phyloP scores from a whole-genome alignment of 1,140 invertebrate species.

The Heliconius nattereri region DNA sequence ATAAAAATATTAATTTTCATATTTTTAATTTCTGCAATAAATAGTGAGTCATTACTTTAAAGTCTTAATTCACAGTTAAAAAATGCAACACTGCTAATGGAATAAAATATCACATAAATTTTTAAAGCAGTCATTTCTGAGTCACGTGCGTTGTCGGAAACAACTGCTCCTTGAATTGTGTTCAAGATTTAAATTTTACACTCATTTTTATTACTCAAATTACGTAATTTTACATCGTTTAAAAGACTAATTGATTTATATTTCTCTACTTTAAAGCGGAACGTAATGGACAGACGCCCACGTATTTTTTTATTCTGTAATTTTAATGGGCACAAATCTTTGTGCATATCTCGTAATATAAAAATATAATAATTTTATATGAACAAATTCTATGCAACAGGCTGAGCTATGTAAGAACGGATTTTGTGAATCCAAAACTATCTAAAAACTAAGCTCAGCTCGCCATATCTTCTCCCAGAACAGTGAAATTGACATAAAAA shows the following conservation, averaged over 20 bases:
- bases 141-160: conserved; percentile 70
- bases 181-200: conserved; percentile 56
- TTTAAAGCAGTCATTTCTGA: conserved; percentile 56
- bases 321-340: background rate
- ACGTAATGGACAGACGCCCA: background rate
- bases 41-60: conserved; percentile 20
- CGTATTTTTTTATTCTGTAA: background rate
- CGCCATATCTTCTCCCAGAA: background rate
- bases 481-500: conserved; percentile 23
- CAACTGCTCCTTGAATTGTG: conserved; percentile 73
- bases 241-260: conserved; percentile 10
- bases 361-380: no score
- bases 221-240: conserved; percentile 10
- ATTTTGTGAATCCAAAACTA: background rate
- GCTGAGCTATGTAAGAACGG: background rate
- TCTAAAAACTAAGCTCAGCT: conserved; percentile 20
- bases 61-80: conserved; percentile 15
- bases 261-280: background rate
- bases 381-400: no score
- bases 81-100: conserved; percentile 37
- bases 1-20: background rate
- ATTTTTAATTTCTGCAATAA: background rate
- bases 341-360: background rate
- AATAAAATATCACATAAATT: conserved; percentile 57
- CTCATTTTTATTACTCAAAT: conserved; percentile 44